Conservation (phyloP, 2,888 invertebrate genomes). For the Opisthograptis luteolata region DNA sequence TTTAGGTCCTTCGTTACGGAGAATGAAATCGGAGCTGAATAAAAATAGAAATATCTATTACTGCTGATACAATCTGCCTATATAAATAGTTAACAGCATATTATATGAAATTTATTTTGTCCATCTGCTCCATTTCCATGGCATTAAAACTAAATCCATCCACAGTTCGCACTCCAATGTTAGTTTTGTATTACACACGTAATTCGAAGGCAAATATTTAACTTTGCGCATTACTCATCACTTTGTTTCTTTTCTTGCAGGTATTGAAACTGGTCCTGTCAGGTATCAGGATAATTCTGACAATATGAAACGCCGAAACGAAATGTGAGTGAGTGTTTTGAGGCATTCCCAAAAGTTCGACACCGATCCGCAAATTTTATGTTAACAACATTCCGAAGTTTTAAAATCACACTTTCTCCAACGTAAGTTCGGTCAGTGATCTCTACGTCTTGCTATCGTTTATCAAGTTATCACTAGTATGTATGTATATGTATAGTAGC, state of each 20-base stretch:
- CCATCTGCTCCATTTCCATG: conserved; percentile 49
- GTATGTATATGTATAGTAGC: conserved; percentile 1
- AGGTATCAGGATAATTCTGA: conserved; percentile 48
- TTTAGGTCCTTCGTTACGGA: neutral
- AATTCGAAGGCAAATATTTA: conserved; percentile 32
- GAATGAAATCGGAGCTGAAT: conserved; percentile 24
- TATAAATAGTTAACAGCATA: conserved; percentile 39
- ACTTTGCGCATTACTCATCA: conserved; percentile 31
- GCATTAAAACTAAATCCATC: conserved; percentile 37
- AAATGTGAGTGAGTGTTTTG: conserved; percentile 50
- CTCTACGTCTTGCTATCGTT: conserved; percentile 39
- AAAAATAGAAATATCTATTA: conserved; percentile 64
- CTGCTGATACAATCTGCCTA: conserved; percentile 60
- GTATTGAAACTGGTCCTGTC: conserved; percentile 58
- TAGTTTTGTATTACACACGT: conserved; percentile 33
- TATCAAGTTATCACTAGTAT: conserved; percentile 30
- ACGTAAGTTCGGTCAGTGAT: conserved; percentile 48
- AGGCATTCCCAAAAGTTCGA: conserved; percentile 31
- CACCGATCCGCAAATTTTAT: conserved; percentile 15
- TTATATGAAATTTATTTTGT: conserved; percentile 30
- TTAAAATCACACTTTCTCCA: conserved; percentile 27
- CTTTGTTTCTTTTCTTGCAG: conserved; percentile 55
- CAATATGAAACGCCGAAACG: conserved; percentile 47
- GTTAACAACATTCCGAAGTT: conserved; percentile 3
- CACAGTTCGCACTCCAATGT: conserved; percentile 26